phyloP scores from a whole-genome alignment of 2,888 invertebrate species.

The Ormyrus nitidulus region DNA sequence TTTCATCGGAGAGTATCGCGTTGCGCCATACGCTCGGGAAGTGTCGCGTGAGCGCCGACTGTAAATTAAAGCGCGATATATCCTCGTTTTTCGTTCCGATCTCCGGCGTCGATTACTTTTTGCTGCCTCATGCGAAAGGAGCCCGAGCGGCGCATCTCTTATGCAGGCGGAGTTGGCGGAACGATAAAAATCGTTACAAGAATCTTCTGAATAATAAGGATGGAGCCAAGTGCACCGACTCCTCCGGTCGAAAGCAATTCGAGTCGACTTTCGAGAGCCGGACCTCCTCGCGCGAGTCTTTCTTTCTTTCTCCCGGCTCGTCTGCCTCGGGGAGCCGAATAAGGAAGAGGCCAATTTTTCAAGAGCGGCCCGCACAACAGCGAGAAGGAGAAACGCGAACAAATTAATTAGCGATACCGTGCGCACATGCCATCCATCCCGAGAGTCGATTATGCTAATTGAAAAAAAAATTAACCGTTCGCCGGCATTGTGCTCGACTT shows the following conservation, averaged over 20 bases:
- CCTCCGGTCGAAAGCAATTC: constrained; percentile 31
- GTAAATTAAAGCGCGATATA: constrained; percentile 39
- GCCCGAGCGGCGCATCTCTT: constrained; percentile 5
- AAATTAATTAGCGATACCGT: constrained; percentile 60
- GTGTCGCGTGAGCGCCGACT: constrained; percentile 24
- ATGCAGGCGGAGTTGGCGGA: constrained; percentile 1
- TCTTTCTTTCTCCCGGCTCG: background rate
- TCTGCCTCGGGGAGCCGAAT: constrained; percentile 38
- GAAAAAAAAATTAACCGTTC: constrained; percentile 45
- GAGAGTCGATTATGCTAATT: constrained; percentile 57
- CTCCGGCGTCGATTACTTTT: constrained; percentile 27
- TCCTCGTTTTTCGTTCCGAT: constrained; percentile 1
- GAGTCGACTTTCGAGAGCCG: constrained; percentile 54
- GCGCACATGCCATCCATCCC: constrained; percentile 40
- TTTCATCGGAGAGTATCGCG: constrained; percentile 10
- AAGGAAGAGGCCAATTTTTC: constrained; percentile 60
- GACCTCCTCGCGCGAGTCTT: constrained; percentile 6
- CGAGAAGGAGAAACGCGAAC: constrained; percentile 32
- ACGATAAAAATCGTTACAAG: constrained; percentile 48
- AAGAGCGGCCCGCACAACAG: constrained; percentile 5
- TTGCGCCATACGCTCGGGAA: background rate
- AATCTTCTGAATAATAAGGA: constrained; percentile 46
- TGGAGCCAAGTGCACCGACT: constrained; percentile 14
- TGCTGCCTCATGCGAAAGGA: constrained; percentile 4
- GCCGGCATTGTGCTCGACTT: constrained; percentile 29